A percentile compares a stretch with the other conserved stretches of the same genome.
These are phyloP conservation scores for Vipera ursinii DNA, from an alignment of 2,797 vertebrate genomes.

Conservation along the genomic window DNA sequence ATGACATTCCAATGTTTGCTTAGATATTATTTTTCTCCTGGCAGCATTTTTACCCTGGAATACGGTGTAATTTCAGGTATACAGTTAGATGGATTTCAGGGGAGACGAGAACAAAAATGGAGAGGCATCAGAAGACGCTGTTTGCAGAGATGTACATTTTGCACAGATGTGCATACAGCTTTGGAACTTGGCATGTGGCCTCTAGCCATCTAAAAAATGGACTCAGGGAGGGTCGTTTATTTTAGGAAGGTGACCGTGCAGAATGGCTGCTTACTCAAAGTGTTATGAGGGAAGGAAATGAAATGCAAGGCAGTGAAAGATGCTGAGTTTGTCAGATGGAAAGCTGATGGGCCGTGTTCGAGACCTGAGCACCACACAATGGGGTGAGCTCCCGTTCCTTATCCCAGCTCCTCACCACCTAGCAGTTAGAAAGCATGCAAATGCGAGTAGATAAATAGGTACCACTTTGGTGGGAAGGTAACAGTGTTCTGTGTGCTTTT, in stretches of 20 bases:
- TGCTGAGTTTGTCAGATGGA: too few species aligned
- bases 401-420: too few species aligned
- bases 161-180: background rate
- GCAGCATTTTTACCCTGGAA: background rate
- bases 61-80: background rate
- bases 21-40: background rate
- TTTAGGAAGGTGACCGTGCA: background rate
- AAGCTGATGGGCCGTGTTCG: too few species aligned
- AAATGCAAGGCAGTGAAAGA: background rate
- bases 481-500: too few species aligned
- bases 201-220: background rate
- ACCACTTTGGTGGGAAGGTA: too few species aligned
- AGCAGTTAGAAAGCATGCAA: too few species aligned
- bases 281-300: background rate
- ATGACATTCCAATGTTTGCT: background rate
- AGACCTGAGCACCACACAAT: too few species aligned
- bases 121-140: background rate
- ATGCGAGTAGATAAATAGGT: too few species aligned
- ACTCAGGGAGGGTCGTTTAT: background rate
- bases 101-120: background rate
- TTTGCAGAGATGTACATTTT: background rate
- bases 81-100: background rate
- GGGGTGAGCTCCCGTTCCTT: too few species aligned
- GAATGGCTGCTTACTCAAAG: background rate
- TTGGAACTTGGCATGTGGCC: background rate